Base-by-base conservation (phyloP, 2,888 invertebrate genomes). In the Fragum fragum region DNA sequence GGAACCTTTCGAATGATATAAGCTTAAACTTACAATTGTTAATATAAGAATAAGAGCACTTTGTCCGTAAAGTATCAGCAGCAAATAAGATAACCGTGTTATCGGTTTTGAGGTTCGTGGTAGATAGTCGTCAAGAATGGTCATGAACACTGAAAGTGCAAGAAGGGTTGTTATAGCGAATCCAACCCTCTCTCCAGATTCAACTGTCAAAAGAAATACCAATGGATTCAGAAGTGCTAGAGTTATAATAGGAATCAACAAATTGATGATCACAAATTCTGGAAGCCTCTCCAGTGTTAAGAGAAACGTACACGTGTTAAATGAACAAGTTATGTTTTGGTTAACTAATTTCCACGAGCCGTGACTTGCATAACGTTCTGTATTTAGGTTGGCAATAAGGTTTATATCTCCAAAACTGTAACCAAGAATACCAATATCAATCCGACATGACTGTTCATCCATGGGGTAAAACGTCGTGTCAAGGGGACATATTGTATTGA, bases 111-210 rank as follows among this genome's bases (percentile, higher is more conserved):
- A 57, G 11, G 23, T 57, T 5, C 11, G 21, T 3, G 57, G 57
- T n/a, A 57, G 26, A 57, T 57, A 57, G 14, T 57, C 57, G 23
- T 26, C 57, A 5, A 57, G 26, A 26, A 57, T 57, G 11, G 57
- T 57, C 57, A 57, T 57, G 14, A 57, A 57, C 9, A 57, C 57
- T 2, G 57, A 18, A 11, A 57, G 57, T 14, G 57, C 57, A n/a
- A 57, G 23, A 5, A 57, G 57, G 1, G 11, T n/a, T 18, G 57
- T 57, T 3, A 57, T 57, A 21, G 57, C 57, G 23, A 57, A 26
- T 1, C 57, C 23, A 3, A 57, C 23, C 57, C 57, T 21, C 57
- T 57, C 57, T 6, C 57, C 57, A 21, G 57, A 57, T n/a, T 57
- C 57, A 26, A 26, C 23, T 14, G 57, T 11, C n/a, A 57, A n/a